Percentiles rank a stretch among this genome's conserved stretches.
phyloP scores from a whole-genome alignment of 2,888 invertebrate genomes.

The Rhagonycha fulva region DNA sequence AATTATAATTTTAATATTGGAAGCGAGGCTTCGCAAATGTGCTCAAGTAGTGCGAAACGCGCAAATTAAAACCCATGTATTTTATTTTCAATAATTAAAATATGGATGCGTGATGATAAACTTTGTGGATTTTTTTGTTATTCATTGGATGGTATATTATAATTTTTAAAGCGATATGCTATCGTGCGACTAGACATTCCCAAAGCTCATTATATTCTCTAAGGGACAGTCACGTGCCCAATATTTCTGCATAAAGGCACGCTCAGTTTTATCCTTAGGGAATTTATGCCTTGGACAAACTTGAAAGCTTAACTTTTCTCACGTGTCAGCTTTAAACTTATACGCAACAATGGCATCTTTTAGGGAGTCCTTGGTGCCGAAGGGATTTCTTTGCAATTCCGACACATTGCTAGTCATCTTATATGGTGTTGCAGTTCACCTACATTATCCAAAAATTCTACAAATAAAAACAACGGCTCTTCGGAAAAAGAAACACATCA shows the following conservation, averaged over 20 bases:
- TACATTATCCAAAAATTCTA: slow-evolving; percentile 51
- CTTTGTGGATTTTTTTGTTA: neutral
- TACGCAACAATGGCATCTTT: slow-evolving; percentile 23
- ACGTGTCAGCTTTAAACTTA: slow-evolving; percentile 11
- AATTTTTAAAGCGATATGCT: slow-evolving; percentile 3
- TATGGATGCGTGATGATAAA: neutral
- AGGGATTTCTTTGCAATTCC: slow-evolving; percentile 83
- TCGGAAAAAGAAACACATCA: slow-evolving; percentile 60
- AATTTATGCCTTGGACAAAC: slow-evolving; percentile 10
- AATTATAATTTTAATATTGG: neutral
- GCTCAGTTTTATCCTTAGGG: slow-evolving; percentile 22
- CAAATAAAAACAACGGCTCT: slow-evolving; percentile 56
- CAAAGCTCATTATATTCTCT: slow-evolving; percentile 14
- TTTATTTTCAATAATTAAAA: neutral
- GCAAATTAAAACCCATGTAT: neutral
- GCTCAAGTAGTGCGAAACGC: neutral
- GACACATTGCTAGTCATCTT: slow-evolving; percentile 82
- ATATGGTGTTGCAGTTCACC: slow-evolving; percentile 66
- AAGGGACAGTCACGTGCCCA: slow-evolving; percentile 24
- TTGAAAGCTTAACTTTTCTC: slow-evolving; percentile 21
- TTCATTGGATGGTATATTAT: neutral
- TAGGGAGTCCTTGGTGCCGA: slow-evolving; percentile 80
- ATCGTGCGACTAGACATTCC: slow-evolving; percentile 8
- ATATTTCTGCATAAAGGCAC: slow-evolving; percentile 12
- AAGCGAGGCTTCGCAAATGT: neutral